Evolutionary conservation across 1,140 invertebrate species (phyloP), one percentile per base, ranked within the genome.

Genomic region (Macrobrachium nipponense): DNA sequence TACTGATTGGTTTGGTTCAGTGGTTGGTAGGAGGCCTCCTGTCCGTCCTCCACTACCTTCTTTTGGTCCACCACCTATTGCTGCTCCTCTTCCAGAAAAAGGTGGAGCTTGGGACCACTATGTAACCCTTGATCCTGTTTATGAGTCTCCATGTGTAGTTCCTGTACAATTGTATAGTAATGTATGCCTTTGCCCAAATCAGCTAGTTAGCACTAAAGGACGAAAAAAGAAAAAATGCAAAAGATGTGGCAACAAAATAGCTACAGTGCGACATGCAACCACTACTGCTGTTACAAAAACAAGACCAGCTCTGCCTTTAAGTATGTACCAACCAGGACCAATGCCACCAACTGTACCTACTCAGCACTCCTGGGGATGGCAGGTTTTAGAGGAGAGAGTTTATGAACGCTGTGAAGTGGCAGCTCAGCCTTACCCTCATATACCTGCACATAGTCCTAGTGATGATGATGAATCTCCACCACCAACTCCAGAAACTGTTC

Each of bases 191-290:
- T 86, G 80, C 68, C 87, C 72, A 4, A 79, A 87, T 7, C 82
- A 87, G 23, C 59, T 85, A n/a, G 18, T 87, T 1, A 83, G 82
- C 51, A 89, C 88, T 15, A 89, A 68, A 70, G 78, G 82, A 23
- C 82, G 83, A 51, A 89, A 89, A 58, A 89, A 89, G 76, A 89
- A 89, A 64, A 89, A 89, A 77, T 89, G 88, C 70, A 89, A 89
- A 70, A 84, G 79, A 43, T 89, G 88, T 64, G 88, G 88, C 6
- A 61, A 83, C n/a, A 89, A 89, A 75, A 73, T 84, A 7, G 84
- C 84, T n/a, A 87, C 76, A 11, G 44, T 87, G n/a, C 60, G 84
- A 23, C 81, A 85, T 82, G 58, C 88, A 36, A 83, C 87, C 10
- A 51, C 87, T 7, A 77, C 58, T 58, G 76, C 64, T 61, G 81